Base-by-base conservation (phyloP, 1,140 invertebrate genomes). In the Microplitis demolitor region DNA sequence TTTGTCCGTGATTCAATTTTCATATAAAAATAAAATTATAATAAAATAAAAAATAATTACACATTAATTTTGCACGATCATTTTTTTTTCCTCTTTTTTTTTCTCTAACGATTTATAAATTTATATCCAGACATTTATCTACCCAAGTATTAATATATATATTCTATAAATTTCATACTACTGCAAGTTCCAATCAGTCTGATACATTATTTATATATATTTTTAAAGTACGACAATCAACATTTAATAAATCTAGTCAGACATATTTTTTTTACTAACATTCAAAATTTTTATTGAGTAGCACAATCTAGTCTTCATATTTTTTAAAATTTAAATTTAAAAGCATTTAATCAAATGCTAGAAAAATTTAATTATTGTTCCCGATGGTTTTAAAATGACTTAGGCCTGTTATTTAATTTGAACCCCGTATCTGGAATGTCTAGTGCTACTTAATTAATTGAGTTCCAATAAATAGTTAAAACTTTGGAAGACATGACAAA, bases 161-260 rank as follows among this genome's bases (percentile, higher is more conserved):
- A 39, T 64, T 58, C 4, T 8, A 9, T 39, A 24, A 24, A 24
- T 66, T 33, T 64, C 14, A 51, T 51, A 54, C 51, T 56, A 56
- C 53, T 33, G 24, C 51, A n/a, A 56, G 33, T 11, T 34, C n/a
- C 16, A 39, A 53, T 73, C 70, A 58, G 66, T 63, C 67, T 56
- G 61, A 64, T 31, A 68, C 61, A 51, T 6, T 39, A 64, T 53
- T 61, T 53, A 39, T 63, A 37, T 71, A 64, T 14, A 66, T 56
- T 53, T 73, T n/a, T 69, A 73, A 37, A 73, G 53, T 35, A 24
- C 24, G 24, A 24, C 24, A 24, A 73, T 69, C 39, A 73, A 73
- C 72, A 39, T 54, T 73, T 56, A 69, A 60, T 69, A 60, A 60
- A 45, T 69, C 37, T 69, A 16, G 37, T 50, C n/a, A 14, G 56